A percentile compares a stretch with the other conserved stretches of the same genome.
These are phyloP conservation scores for Atta colombica DNA, from an alignment of 1,140 invertebrate species.

Conservation along the genomic window DNA sequence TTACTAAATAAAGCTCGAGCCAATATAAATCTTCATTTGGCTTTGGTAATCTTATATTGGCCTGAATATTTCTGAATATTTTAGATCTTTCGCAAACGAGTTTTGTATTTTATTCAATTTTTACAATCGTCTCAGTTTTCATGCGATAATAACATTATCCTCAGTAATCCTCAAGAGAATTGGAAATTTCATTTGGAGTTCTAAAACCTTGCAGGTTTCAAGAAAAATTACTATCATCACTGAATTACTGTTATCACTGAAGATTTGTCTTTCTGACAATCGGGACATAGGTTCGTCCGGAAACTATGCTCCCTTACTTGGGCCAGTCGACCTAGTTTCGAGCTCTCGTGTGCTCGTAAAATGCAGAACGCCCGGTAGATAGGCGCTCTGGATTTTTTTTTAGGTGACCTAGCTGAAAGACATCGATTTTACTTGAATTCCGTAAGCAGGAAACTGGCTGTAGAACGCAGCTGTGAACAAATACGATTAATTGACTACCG, in stretches of 20 bases:
- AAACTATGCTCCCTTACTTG: conserved; percentile 76
- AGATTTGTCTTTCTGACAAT: neutral
- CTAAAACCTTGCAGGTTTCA: neutral
- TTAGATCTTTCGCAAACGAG: neutral
- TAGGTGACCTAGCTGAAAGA: conserved; percentile 36
- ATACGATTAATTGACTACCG: neutral
- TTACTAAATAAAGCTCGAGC: neutral
- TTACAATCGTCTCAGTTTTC: neutral
- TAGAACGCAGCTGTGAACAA: neutral
- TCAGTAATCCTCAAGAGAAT: neutral
- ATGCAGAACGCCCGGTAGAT: conserved; percentile 69
- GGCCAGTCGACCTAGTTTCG: conserved; percentile 80
- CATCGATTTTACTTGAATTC: conserved; percentile 46
- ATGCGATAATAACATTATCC: neutral
- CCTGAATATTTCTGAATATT: neutral
- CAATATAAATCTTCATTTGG: neutral
- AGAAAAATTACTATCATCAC: neutral
- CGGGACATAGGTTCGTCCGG: conserved; percentile 76
- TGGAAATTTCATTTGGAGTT: neutral
- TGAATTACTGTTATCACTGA: neutral
- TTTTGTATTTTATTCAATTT: neutral
- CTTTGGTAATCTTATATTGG: neutral
- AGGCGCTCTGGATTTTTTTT: conserved; percentile 49
- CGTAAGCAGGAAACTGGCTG: conserved; percentile 1
- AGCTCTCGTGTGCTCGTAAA: conserved; percentile 59